These are phyloP conservation scores for Phylloscopus trochiloides DNA, from an alignment of 2,113 vertebrate species.

Conservation along the genomic window DNA sequence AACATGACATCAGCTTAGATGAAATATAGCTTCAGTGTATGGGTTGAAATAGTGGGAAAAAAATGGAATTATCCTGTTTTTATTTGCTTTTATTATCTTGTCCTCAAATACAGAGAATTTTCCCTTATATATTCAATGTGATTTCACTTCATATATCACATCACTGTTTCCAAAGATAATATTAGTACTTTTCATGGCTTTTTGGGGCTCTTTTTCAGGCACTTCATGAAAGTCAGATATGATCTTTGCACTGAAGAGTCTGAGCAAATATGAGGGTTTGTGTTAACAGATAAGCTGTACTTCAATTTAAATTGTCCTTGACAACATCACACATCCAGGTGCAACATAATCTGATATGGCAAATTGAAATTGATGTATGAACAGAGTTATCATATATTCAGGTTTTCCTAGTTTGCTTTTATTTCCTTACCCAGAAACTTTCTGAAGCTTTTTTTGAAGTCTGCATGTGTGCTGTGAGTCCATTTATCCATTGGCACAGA, in stretches of 20 bases:
- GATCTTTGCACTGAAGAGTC: not conserved
- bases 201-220: not conserved
- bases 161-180: not conserved
- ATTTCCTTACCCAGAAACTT: not conserved
- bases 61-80: not conserved
- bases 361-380: not conserved
- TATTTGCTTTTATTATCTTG: not conserved
- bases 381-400: not conserved
- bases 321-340: conserved; percentile 40
- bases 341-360: not conserved
- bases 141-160: not conserved
- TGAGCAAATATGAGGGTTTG: not conserved
- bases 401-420: not conserved
- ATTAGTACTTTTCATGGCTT: not conserved
- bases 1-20: not conserved
- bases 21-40: not conserved
- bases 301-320: conserved; percentile 10
- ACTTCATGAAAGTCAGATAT: not conserved
- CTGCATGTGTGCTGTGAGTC: not conserved
- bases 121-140: not conserved
- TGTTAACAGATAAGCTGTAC: not conserved
- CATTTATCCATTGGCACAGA: not conserved
- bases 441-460: not conserved
- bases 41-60: not conserved
- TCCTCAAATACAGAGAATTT: not conserved